Evolutionary conservation across 1,140 invertebrate genomes (phyloP).

Genomic region (Lordiphosa clarofinis): DNA sequence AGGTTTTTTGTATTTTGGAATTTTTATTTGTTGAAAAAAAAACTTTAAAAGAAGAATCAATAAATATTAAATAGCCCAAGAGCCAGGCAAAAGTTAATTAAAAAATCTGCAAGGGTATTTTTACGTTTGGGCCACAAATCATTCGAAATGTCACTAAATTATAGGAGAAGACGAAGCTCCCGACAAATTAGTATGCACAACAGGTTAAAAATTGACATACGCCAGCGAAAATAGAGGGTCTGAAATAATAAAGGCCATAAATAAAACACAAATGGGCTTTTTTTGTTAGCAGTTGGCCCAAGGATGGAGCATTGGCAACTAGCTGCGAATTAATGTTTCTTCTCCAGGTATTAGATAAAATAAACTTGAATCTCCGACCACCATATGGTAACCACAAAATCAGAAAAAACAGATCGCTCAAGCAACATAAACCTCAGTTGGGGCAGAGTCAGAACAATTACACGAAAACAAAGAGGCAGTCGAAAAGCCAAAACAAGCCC

Average conservation of each 20-base stretch:
- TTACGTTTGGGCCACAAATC: conserved; percentile 34
- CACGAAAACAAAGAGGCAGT: conserved; percentile 61
- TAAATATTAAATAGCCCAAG: conserved; percentile 27
- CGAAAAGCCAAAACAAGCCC: conserved; percentile 60
- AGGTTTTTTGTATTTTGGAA: conserved; percentile 30
- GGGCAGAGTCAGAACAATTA: conserved; percentile 57
- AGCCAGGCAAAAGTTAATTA: conserved; percentile 38
- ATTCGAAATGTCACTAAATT: conserved; percentile 50
- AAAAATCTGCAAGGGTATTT: conserved; percentile 39
- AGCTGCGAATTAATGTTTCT: conserved; percentile 55
- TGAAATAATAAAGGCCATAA: conserved; percentile 45
- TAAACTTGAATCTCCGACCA: conserved; percentile 30
- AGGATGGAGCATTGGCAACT: conserved; percentile 32
- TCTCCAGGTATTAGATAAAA: conserved; percentile 41
- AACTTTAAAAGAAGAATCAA: neutral
- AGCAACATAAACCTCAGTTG: conserved; percentile 32
- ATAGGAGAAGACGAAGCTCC: conserved; percentile 16
- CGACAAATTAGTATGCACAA: conserved; percentile 66
- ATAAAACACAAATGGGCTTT: conserved; percentile 45
- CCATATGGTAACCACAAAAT: conserved; percentile 24
- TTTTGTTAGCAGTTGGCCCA: conserved; percentile 1
- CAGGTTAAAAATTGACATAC: conserved; percentile 65
- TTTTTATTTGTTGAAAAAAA: neutral
- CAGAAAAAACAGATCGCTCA: conserved; percentile 7
- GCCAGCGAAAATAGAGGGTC: conserved; percentile 48